Evolutionary conservation across 2,888 invertebrate genomes (phyloP).

Genomic region (Tolmerus cingulatus): DNA sequence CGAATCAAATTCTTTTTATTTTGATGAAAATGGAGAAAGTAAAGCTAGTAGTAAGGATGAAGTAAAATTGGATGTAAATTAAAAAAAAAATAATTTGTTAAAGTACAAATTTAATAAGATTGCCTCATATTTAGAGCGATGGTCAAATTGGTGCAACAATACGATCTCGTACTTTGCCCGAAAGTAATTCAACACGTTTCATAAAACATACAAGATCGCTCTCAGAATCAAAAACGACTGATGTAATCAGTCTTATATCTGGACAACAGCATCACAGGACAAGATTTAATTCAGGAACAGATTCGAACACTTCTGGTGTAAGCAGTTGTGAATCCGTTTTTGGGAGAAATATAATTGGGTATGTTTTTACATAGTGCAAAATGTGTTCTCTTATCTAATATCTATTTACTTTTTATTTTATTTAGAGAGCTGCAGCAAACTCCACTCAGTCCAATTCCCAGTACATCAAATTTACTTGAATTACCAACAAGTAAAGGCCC

Average conservation of each 20-base stretch:
- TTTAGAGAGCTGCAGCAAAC: constrained; percentile 74
- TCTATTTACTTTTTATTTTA: background rate
- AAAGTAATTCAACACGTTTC: constrained; percentile 59
- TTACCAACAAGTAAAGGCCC: constrained; percentile 57
- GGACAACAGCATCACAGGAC: constrained; percentile 63
- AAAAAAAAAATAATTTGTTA: background rate
- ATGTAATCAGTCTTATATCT: constrained; percentile 62
- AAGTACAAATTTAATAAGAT: background rate
- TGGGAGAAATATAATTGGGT: constrained; percentile 70
- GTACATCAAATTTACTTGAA: constrained; percentile 76
- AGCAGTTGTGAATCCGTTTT: constrained; percentile 81
- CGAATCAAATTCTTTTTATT: constrained; percentile 59
- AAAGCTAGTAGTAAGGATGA: constrained; percentile 54
- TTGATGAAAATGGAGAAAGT: constrained; percentile 56
- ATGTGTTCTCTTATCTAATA: background rate
- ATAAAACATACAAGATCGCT: constrained; percentile 70
- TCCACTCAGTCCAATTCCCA: constrained; percentile 88
- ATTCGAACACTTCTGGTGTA: constrained; percentile 83
- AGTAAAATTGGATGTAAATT: constrained; percentile 45
- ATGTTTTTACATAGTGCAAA: constrained; percentile 39
- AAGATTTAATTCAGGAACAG: constrained; percentile 71
- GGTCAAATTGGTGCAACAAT: constrained; percentile 51
- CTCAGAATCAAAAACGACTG: constrained; percentile 75
- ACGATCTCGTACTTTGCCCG: constrained; percentile 67
- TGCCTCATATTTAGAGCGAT: constrained; percentile 41